Evolutionary conservation across 2,888 invertebrate species (phyloP).

Genomic region (Melanotus villosus): DNA sequence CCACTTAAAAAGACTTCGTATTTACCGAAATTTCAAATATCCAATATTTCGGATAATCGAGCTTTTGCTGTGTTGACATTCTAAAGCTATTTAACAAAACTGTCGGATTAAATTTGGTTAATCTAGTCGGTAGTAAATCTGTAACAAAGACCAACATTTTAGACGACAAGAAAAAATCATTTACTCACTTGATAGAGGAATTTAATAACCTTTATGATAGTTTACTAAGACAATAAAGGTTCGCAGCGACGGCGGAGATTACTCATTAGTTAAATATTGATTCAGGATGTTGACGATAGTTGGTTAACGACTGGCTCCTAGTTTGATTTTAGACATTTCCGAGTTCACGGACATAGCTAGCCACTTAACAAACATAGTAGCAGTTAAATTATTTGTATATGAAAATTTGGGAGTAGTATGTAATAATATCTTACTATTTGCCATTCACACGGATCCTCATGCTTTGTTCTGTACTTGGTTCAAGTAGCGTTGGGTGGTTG

Average conservation of each 20-base stretch:
- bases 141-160: no score
- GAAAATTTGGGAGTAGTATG: slow-evolving; percentile 52
- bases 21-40: no score
- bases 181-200: no score
- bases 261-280: slow-evolving; percentile 57
- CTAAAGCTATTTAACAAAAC: no score
- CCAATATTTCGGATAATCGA: no score
- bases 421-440: slow-evolving; percentile 55
- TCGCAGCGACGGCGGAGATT: slow-evolving; percentile 11
- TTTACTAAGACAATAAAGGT: background rate
- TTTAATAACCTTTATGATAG: no score
- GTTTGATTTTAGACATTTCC: slow-evolving; percentile 52
- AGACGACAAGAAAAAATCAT: no score
- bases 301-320: slow-evolving; percentile 53
- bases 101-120: no score
- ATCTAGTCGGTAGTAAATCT: no score
- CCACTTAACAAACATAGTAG: slow-evolving; percentile 56
- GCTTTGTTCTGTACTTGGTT: slow-evolving; percentile 34
- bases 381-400: slow-evolving; percentile 57
- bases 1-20: no score
- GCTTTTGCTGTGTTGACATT: no score
- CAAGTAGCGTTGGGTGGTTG: slow-evolving; percentile 28
- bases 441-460: slow-evolving; percentile 57
- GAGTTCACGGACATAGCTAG: slow-evolving; percentile 56
- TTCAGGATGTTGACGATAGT: slow-evolving; percentile 54